phyloP scores from a whole-genome alignment of 2,797 vertebrate species.

The Tinamus major region DNA sequence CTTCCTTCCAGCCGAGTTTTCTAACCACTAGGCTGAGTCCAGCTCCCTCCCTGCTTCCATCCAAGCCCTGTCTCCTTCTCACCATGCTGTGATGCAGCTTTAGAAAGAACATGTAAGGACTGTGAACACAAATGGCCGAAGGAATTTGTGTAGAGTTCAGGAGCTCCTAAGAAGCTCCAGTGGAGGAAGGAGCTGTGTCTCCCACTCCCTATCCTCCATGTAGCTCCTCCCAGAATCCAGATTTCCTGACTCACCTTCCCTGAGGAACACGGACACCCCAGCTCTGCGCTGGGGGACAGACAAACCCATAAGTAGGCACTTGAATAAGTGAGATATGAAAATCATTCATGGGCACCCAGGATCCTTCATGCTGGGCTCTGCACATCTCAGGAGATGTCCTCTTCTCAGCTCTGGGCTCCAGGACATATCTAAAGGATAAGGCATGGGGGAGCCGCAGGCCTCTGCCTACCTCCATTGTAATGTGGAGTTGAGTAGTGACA shows the following conservation, averaged over 20 bases:
- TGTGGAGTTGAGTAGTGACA: too few relatives aligned
- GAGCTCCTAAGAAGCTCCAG: too few relatives aligned
- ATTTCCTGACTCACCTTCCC: neutral
- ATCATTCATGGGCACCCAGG: accelerated
- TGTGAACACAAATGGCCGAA: neutral
- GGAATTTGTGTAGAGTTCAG: neutral
- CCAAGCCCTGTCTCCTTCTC: neutral
- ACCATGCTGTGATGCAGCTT: too few relatives aligned
- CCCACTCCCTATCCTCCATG: accelerated
- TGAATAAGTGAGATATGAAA: neutral
- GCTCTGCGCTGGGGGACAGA: neutral
- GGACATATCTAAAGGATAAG: neutral
- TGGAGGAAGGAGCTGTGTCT: neutral
- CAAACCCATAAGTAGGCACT: accelerated
- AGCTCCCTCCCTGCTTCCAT: neutral
- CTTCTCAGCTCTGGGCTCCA: neutral
- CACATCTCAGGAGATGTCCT: neutral
- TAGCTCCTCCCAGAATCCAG: neutral
- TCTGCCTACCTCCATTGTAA: neutral
- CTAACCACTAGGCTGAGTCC: neutral
- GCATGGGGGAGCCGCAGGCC: too few relatives aligned
- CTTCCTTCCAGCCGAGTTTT: neutral
- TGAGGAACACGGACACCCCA: neutral
- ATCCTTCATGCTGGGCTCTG: neutral
- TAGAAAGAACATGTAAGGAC: too few relatives aligned